Conservation (phyloP, 2,113 vertebrate genomes). For the Urocolius indicus region DNA sequence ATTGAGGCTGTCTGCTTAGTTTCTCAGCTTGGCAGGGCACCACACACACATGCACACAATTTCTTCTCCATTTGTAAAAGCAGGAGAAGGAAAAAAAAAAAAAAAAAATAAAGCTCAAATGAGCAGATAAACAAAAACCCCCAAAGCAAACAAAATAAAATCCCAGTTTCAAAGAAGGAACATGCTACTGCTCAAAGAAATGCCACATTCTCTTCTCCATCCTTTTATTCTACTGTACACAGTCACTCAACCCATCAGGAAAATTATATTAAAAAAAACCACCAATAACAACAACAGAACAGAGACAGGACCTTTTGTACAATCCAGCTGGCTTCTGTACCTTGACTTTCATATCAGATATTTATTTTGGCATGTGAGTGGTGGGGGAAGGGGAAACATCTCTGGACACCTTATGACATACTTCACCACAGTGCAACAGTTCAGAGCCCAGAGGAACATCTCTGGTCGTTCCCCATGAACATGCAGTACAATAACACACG, state of each 20-base stretch:
- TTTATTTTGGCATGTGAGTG: constrained; percentile 40
- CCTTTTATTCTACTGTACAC: constrained; percentile 18
- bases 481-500: background rate
- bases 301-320: constrained; percentile 26
- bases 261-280: constrained; percentile 18
- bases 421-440: background rate
- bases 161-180: constrained; percentile 16
- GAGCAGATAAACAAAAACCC: constrained; percentile 18
- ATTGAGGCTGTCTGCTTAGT: constrained; percentile 64
- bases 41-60: constrained; percentile 55
- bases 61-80: constrained; percentile 40
- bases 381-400: constrained; percentile 25
- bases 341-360: constrained; percentile 62
- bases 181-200: background rate
- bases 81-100: background rate
- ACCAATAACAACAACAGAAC: background rate
- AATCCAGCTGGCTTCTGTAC: constrained; percentile 54
- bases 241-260: constrained; percentile 26
- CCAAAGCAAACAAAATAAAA: background rate
- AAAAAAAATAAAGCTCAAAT: background rate
- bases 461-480: background rate
- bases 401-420: constrained; percentile 40
- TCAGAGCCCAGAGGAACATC: background rate
- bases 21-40: constrained; percentile 65
- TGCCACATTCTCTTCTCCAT: constrained; percentile 13